phyloP scores from a whole-genome alignment of 2,113 vertebrate species.

The Diglossa brunneiventris region DNA sequence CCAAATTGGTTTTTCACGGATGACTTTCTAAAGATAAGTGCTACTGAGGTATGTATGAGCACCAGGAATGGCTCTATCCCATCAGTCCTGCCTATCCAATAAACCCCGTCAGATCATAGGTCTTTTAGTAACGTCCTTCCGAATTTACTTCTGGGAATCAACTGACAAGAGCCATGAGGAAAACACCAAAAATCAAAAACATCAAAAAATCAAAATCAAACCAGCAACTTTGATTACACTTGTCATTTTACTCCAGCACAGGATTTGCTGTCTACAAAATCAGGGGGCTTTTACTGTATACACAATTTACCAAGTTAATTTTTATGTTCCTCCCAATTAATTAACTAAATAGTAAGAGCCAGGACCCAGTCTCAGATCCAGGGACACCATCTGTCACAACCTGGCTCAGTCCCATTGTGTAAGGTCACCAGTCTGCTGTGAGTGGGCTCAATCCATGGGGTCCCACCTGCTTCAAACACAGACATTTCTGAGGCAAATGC shows the following conservation, averaged over 20 bases:
- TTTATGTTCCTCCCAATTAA: slow-evolving; percentile 26
- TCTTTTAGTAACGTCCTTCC: background rate
- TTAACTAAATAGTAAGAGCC: slow-evolving; percentile 48
- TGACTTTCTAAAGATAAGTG: background rate
- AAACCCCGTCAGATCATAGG: background rate
- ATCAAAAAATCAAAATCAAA: background rate
- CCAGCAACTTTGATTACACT: background rate
- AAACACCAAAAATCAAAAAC: background rate
- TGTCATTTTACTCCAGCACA: background rate
- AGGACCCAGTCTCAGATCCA: slow-evolving; percentile 50
- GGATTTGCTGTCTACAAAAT: background rate
- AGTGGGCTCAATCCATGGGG: slow-evolving; percentile 23
- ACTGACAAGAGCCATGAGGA: background rate
- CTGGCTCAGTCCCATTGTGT: slow-evolving; percentile 20
- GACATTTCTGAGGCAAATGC: background rate
- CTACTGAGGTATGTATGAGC: background rate
- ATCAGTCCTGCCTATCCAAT: background rate
- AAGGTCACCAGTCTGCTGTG: slow-evolving; percentile 56
- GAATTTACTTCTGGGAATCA: background rate
- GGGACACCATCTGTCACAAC: slow-evolving; percentile 52
- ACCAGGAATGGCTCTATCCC: background rate
- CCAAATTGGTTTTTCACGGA: background rate
- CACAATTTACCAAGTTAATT: slow-evolving; percentile 23
- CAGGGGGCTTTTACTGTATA: background rate
- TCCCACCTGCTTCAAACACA: slow-evolving; percentile 28